phyloP scores from a whole-genome alignment of 2,797 vertebrate species.

The Poecilia wingei region DNA sequence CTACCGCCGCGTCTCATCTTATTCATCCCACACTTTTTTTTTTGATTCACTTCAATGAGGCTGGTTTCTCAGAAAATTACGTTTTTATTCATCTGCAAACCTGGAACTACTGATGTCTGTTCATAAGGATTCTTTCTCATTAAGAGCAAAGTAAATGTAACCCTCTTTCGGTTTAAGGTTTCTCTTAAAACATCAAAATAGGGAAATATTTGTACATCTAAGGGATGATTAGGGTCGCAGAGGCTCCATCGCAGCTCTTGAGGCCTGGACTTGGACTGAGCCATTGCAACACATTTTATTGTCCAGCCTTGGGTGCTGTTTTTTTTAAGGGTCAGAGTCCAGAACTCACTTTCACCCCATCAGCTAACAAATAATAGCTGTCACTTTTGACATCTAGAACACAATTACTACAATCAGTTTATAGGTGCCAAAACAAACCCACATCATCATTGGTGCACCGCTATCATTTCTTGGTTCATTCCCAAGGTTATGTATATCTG shows the following conservation, averaged over 20 bases:
- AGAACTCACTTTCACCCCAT: neutral
- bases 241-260: neutral
- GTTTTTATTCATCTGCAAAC: slow-evolving; percentile 21
- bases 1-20: slow-evolving; percentile 25
- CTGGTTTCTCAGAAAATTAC: slow-evolving; percentile 15
- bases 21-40: slow-evolving; percentile 18
- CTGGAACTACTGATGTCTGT: neutral
- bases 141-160: neutral
- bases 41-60: slow-evolving; percentile 10
- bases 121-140: slow-evolving; percentile 11
- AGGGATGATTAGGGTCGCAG: neutral
- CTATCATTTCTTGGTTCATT: neutral
- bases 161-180: neutral
- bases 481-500: neutral
- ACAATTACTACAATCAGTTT: neutral
- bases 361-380: neutral
- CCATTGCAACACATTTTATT: neutral
- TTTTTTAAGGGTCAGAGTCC: neutral
- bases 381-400: neutral
- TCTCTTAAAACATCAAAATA: neutral
- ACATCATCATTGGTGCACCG: neutral
- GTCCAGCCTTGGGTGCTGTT: neutral
- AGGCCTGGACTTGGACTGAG: neutral
- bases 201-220: neutral
- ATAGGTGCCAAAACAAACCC: neutral